A percentile compares a stretch with the other conserved stretches of the same genome.
These are phyloP conservation scores for Rhinoderma darwinii DNA, from an alignment of 2,113 vertebrate species.

Conservation along the genomic window DNA sequence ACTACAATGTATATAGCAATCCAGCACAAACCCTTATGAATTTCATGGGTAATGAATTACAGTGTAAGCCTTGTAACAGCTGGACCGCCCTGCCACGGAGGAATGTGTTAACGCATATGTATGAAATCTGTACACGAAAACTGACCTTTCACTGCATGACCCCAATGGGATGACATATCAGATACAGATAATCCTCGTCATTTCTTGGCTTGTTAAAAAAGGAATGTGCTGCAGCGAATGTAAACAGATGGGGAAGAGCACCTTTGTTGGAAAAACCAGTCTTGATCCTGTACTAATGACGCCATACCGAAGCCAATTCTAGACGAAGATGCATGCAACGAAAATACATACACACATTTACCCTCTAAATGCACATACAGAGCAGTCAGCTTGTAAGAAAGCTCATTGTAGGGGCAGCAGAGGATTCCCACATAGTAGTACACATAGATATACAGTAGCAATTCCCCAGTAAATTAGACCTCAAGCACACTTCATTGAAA, in stretches of 20 bases:
- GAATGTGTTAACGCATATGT: constrained; percentile 41
- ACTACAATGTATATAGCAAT: neutral
- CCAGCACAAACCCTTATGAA: neutral
- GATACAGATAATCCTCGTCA: neutral
- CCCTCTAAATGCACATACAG: neutral
- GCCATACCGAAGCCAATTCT: neutral
- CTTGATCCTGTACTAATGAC: neutral
- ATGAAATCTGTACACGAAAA: constrained; percentile 11
- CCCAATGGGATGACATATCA: constrained; percentile 24
- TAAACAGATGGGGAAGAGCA: neutral
- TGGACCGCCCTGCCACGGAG: constrained; percentile 28
- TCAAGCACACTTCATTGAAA: no score
- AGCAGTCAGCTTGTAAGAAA: neutral
- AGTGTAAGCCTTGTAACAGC: constrained; percentile 9
- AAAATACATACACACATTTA: neutral
- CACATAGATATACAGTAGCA: no score
- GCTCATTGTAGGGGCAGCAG: no score
- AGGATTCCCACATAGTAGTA: no score
- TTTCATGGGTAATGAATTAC: constrained; percentile 9
- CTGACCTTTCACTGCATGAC: constrained; percentile 35
- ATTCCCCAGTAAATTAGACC: no score
- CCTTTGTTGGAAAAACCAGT: neutral
- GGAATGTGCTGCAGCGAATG: constrained; percentile 6
- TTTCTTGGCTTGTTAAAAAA: neutral
- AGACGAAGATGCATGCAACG: neutral